Base-by-base conservation (phyloP, 2,113 vertebrate genomes). In the Hemibagrus wyckioides region DNA sequence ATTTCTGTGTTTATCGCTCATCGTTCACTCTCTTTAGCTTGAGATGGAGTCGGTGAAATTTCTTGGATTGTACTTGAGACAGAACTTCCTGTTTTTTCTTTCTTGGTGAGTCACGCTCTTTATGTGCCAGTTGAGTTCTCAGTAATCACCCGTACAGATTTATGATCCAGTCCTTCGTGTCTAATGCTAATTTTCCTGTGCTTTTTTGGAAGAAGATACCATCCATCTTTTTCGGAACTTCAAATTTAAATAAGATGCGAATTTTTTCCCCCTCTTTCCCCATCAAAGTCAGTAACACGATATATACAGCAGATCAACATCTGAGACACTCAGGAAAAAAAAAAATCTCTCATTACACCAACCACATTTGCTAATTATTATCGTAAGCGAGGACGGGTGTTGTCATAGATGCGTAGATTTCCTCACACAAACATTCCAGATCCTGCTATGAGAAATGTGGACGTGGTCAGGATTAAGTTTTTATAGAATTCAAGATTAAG, bases 151-250 rank as follows among this genome's bases (percentile, higher is more conserved):
- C 85, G 86, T 91, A 91, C 90, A 92, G 87, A 89, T 93, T 92
- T 89, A 93, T 93, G 90, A 94, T 93, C 91, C 92, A 92, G 92
- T 94, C 90, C 92, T 76, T 86, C 88, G 85, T 90, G 91, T 93
- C 89, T 88, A 89, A 93, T 91, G 92, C 90, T 91, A 90, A 75
- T 92, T 92, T 91, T 90, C 90, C 90, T 92, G 87, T 88, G 89
- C 92, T 92, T 84, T 57, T 56, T 23, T 54, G 65, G 61, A 80
- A 80, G 54, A 80, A 48, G 15, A 52, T 71, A 50, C 82, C 48
- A 30, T 84, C 65, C 41, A 19, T 87, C 80, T 85, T 80, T 90
- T 91, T 89, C 87, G 36, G 13, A 59, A 41, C 89, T 89, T 87
- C 88, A 82, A 80, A 91, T 88, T 87, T 86, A 14, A 80, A 88